Conservation (phyloP, 1,140 invertebrate species). For the Neotoxoptera formosana region DNA sequence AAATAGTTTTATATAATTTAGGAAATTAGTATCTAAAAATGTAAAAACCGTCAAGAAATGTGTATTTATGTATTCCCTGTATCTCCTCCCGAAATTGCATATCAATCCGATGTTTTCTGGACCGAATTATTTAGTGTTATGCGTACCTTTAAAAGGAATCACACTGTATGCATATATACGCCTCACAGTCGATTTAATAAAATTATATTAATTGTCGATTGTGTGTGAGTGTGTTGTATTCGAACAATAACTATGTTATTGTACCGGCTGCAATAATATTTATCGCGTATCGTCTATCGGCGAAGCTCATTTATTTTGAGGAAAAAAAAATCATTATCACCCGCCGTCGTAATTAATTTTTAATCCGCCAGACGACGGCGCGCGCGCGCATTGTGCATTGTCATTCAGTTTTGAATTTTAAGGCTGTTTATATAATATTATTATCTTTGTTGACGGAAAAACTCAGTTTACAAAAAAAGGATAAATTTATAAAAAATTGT, state of each 20-base stretch:
- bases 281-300: constrained; percentile 9
- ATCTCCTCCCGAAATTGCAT: too few species aligned
- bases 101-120: too few species aligned
- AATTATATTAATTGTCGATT: neutral
- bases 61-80: too few species aligned
- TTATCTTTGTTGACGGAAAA: too few species aligned
- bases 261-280: neutral
- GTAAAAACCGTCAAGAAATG: too few species aligned
- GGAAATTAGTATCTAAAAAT: too few species aligned
- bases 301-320: neutral
- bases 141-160: too few species aligned
- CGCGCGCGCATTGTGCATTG: neutral
- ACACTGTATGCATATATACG: too few species aligned
- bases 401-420: neutral
- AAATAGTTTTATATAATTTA: too few species aligned
- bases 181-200: neutral
- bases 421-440: neutral
- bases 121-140: too few species aligned
- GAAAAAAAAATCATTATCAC: neutral
- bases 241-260: neutral
- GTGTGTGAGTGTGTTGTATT: neutral
- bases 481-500: too few species aligned
- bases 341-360: neutral
- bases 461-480: too few species aligned
- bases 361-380: neutral